Base-by-base conservation (phyloP, 2,113 vertebrate species). In the Calyptommatus sinebrachiatus region DNA sequence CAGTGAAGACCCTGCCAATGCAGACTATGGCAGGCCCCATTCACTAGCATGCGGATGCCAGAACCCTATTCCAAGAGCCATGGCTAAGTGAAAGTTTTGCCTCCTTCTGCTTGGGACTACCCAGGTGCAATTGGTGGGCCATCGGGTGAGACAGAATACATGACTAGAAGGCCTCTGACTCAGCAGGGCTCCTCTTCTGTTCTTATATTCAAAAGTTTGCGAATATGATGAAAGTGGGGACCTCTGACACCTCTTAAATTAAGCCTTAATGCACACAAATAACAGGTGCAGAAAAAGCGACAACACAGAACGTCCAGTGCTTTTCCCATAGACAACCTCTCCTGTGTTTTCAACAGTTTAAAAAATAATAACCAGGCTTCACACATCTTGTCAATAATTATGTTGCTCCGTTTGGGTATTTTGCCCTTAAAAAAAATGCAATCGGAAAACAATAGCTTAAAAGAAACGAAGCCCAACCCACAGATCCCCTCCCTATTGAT, bases 231-330 rank as follows among this genome's bases (percentile, higher is more conserved):
- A 14, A 81, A 53, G 4, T n/a, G 1, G 1, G 28, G 7, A 46
- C 41, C 41, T 24, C 9, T 2, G 35, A 21, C 50, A 57, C 29
- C 50, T 48, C 20, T 12, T 81, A 76, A 87, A 85, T 73, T 11
- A 86, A 67, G n/a, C 73, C 16, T 8, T 28, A 0, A 80, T 28
- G 3, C 7, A 73, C 5, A 50, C 73, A 66, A 11, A 71, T 72
- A 83, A 87, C 73, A 67, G 5, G 65, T 77, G 83, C 76, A 83
- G 72, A 83, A 67, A 84, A 10, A 26, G 76, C 2, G 72, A 0
- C 50, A 1, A 69, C 8, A 53, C 5, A 41, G 35, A 41, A 85
- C 82, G 50, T 22, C 4, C 73, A 57, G 69, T 53, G 69, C 0
- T 24, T 62, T 77, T 0, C 0, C 62, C 73, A 41, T 10, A 65